A percentile compares a stretch with the other conserved stretches of the same genome.
Conservation (phyloP, 2,113 vertebrate species). For the Corythornis vintsioides region DNA sequence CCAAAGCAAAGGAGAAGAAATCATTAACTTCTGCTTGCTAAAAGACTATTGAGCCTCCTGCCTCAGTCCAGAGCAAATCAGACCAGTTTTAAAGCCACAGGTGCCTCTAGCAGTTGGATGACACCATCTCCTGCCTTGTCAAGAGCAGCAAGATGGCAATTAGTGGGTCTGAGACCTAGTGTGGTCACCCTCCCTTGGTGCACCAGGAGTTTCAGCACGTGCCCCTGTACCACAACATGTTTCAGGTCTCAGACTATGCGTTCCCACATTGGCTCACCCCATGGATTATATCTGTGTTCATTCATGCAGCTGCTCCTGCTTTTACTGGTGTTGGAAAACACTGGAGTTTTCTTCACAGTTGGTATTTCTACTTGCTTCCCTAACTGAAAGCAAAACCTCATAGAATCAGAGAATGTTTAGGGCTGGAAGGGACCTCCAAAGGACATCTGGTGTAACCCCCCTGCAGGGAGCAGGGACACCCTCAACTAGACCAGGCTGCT, state of each 20-base stretch:
- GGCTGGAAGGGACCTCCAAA: too few species aligned
- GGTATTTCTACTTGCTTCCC: background rate
- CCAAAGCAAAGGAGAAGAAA: background rate
- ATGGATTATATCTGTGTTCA: background rate
- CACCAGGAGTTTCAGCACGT: background rate
- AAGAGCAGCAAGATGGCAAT: background rate
- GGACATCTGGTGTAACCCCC: too few species aligned
- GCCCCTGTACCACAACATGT: rapidly evolving
- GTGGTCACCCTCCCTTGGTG: background rate
- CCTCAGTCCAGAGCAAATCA: background rate
- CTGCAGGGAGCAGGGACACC: too few species aligned
- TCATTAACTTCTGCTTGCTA: background rate
- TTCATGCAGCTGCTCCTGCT: background rate
- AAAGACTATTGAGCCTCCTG: background rate
- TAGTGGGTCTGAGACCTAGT: background rate
- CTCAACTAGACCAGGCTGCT: too few species aligned
- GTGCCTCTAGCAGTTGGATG: background rate
- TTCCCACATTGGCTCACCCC: background rate
- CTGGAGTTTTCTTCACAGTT: background rate
- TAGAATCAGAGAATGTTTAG: too few species aligned
- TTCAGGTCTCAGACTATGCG: background rate
- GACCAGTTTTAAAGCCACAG: background rate
- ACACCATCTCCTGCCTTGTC: background rate
- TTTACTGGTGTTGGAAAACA: background rate
- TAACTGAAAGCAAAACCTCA: background rate